Conservation (phyloP, 2,113 vertebrate species). For the Martes martes region DNA sequence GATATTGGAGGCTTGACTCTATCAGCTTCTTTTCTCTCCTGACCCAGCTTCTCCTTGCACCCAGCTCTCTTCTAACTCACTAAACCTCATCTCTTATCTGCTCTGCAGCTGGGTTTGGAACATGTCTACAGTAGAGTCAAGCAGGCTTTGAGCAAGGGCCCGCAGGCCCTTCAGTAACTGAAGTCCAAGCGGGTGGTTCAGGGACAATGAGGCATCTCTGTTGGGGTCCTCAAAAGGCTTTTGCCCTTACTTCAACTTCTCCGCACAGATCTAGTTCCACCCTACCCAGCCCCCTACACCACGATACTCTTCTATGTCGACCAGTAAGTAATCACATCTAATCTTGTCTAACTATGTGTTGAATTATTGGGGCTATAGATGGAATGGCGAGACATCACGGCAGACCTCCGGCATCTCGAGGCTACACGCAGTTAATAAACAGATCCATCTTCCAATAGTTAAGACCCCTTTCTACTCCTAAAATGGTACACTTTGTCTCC, state of each 20-base stretch:
- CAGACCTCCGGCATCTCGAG: not conserved
- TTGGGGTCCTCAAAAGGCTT: not conserved
- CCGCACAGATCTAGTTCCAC: not conserved
- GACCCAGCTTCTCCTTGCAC: not conserved
- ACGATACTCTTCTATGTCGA: not conserved
- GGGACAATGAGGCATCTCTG: not conserved
- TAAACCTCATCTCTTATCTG: not conserved
- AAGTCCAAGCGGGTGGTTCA: not conserved
- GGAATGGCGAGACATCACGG: not conserved
- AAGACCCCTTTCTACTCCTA: not conserved
- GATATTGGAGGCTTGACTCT: not conserved
- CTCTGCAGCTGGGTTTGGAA: not conserved
- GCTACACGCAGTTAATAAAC: not conserved
- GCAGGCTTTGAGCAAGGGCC: not conserved
- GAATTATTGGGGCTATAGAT: not conserved
- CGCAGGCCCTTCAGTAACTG: not conserved
- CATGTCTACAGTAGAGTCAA: not conserved
- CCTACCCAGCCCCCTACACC: no score
- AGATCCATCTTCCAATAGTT: not conserved
- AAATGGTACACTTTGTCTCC: not conserved
- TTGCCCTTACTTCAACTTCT: not conserved
- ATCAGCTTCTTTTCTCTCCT: not conserved
- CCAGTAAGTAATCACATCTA: not conserved
- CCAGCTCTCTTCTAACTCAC: not conserved
- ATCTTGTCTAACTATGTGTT: conserved; percentile 31